A percentile compares a stretch with the other conserved stretches of the same genome.
Conservation (phyloP, 2,797 vertebrate species). For the Enoplosus armatus region DNA sequence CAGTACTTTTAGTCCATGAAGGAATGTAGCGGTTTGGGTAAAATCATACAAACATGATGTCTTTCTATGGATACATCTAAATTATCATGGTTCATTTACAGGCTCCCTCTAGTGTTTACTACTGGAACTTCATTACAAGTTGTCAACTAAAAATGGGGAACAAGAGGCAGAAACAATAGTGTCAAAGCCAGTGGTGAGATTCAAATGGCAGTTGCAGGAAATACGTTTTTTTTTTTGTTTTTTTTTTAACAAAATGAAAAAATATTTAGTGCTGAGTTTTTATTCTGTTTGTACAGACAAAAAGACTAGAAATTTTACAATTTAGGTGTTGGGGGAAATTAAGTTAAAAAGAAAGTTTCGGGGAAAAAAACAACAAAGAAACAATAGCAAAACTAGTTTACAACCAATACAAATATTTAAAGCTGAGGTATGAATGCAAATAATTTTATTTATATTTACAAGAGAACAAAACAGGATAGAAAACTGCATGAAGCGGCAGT, state of each 20-base stretch:
- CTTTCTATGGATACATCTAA: background rate
- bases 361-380: slow-evolving; percentile 18
- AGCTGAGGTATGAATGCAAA: slow-evolving; percentile 4
- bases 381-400: background rate
- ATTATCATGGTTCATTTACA: background rate
- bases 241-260: background rate
- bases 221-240: background rate
- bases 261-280: slow-evolving; percentile 7
- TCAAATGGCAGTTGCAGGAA: background rate
- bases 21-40: background rate
- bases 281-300: slow-evolving; percentile 34
- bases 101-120: slow-evolving; percentile 7
- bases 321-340: background rate
- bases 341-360: background rate
- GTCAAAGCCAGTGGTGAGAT: background rate
- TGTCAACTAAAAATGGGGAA: background rate
- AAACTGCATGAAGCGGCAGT: slow-evolving; percentile 4
- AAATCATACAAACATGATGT: background rate
- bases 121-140: background rate
- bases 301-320: background rate
- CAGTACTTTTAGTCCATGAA: background rate
- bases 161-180: background rate
- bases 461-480: slow-evolving; percentile 35
- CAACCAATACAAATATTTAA: background rate
- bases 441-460: slow-evolving; percentile 82